Percentiles rank a stretch among this genome's conserved stretches.
Conservation (phyloP, 2,888 invertebrate species). For the Patella pellucida region DNA sequence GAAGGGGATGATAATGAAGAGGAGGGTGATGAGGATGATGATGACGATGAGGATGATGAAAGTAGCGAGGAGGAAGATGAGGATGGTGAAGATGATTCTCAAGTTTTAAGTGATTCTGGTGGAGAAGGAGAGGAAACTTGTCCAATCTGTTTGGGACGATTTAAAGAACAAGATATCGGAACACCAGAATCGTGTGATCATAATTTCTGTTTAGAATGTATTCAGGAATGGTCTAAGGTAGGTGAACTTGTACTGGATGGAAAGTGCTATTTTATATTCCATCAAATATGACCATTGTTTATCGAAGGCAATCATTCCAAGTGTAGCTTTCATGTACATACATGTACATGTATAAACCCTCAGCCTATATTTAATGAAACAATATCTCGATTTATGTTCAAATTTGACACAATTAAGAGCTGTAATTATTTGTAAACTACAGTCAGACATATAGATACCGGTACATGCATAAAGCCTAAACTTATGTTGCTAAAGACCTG, state of each 20-base stretch:
- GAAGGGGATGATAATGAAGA: not conserved
- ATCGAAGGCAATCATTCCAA: no score
- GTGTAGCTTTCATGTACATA: no score
- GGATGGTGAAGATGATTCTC: constrained; percentile 31
- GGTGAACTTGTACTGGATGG: constrained; percentile 14
- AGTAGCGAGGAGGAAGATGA: constrained; percentile 28
- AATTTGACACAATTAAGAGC: no score
- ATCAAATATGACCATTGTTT: no score
- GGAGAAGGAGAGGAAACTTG: constrained; percentile 73
- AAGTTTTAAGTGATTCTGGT: constrained; percentile 43
- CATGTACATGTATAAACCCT: no score
- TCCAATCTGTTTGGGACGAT: constrained; percentile 88
- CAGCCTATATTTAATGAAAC: no score
- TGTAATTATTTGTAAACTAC: no score
- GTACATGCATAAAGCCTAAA: no score
- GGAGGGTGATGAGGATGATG: not conserved
- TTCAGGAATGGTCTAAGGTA: constrained; percentile 91
- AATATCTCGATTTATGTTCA: no score
- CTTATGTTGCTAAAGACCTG: no score
- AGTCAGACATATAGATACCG: no score
- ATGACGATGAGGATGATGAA: not conserved
- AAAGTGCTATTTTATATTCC: no score
- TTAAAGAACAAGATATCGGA: constrained; percentile 85
- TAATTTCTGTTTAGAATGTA: constrained; percentile 89
- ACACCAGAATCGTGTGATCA: constrained; percentile 91